Evolutionary conservation across 2,888 invertebrate genomes (phyloP).

Genomic region (Noctua janthe): DNA sequence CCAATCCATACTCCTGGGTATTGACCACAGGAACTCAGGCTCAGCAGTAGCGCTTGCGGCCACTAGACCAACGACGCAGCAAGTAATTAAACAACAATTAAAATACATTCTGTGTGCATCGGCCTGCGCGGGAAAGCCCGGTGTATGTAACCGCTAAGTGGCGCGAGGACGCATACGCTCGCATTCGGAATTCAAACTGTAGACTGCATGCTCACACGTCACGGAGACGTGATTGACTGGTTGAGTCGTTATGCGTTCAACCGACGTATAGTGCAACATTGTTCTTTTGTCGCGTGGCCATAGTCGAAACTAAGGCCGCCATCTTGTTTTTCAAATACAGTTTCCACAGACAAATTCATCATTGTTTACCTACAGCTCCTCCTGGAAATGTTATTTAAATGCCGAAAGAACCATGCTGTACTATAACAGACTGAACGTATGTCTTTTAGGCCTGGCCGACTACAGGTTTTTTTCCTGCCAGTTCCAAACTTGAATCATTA

Average conservation of each 20-base stretch:
- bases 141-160: constrained; percentile 73
- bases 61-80: neutral
- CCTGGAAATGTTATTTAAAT: neutral
- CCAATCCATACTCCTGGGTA: neutral
- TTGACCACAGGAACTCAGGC: neutral
- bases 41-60: neutral
- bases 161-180: constrained; percentile 79
- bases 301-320: neutral
- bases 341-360: neutral
- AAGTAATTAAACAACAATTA: constrained; percentile 41
- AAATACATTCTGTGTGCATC: constrained; percentile 63
- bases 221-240: constrained; percentile 61
- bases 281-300: neutral
- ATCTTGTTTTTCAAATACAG: neutral
- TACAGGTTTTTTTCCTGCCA: constrained; percentile 29
- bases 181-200: constrained; percentile 68
- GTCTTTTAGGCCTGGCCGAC: constrained; percentile 17
- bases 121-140: constrained; percentile 72
- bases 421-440: constrained; percentile 20
- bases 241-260: constrained; percentile 36
- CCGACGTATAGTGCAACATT: neutral
- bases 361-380: neutral
- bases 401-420: neutral
- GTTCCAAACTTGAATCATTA: constrained; percentile 51
- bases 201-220: constrained; percentile 61